Conservation (phyloP, 1,140 invertebrate species). For the Radopholus similis region DNA sequence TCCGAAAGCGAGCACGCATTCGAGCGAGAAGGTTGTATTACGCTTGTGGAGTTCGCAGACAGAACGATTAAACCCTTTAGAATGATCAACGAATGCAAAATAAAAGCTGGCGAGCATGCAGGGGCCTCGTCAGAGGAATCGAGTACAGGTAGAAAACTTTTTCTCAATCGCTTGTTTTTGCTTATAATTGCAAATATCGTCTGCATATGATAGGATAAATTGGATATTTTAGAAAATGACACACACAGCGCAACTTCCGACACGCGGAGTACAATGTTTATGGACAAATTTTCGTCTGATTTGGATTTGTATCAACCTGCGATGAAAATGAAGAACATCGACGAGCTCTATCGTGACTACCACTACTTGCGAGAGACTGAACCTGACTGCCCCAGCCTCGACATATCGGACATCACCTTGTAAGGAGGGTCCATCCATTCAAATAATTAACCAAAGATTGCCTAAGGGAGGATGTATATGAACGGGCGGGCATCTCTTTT, state of each 20-base stretch:
- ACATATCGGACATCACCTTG: slow-evolving; percentile 29
- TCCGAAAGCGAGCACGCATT: slow-evolving; percentile 18
- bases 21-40: slow-evolving; percentile 13
- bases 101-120: slow-evolving; percentile 18
- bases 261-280: slow-evolving; percentile 27
- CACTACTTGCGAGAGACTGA: slow-evolving; percentile 25
- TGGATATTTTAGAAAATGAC: too few relatives aligned
- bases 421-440: neutral
- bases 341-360: slow-evolving; percentile 30
- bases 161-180: neutral
- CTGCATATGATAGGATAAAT: too few relatives aligned
- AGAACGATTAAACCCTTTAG: slow-evolving; percentile 16
- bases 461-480: slow-evolving; percentile 30
- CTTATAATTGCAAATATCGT: neutral
- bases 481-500: slow-evolving; percentile 30
- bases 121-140: slow-evolving; percentile 27
- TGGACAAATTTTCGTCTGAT: slow-evolving; percentile 29
- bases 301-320: slow-evolving; percentile 35
- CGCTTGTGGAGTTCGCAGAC: neutral
- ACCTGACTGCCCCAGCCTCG: slow-evolving; percentile 34
- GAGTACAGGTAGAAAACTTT: neutral
- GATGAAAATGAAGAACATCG: slow-evolving; percentile 16
- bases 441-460: neutral
- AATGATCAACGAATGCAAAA: slow-evolving; percentile 29
- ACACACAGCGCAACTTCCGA: too few relatives aligned